Percentiles rank a stretch among this genome's conserved stretches.
phyloP scores from a whole-genome alignment of 2,797 vertebrate genomes.

The Emys orbicularis region DNA sequence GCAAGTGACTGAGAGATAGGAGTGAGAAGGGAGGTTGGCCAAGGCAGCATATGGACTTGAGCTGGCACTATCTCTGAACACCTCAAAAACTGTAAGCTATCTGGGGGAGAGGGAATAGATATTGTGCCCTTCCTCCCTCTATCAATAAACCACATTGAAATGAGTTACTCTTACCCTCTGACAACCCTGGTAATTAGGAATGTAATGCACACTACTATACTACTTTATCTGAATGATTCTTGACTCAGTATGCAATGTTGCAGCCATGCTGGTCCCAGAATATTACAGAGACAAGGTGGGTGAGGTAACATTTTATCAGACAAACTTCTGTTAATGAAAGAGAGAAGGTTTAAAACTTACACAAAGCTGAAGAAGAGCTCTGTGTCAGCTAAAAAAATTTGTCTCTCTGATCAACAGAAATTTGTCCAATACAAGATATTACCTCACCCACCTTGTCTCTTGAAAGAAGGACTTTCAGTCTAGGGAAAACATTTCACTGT shows the following conservation, averaged over 20 bases:
- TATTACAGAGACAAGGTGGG: background rate
- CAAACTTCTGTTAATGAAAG: background rate
- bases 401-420: background rate
- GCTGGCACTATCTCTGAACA: background rate
- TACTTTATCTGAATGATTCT: background rate
- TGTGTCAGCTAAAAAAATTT: background rate
- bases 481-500: background rate
- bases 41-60: background rate
- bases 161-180: no score
- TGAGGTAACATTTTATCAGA: background rate
- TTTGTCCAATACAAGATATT: background rate
- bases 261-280: background rate
- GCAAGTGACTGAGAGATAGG: no score
- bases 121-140: background rate
- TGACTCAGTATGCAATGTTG: background rate
- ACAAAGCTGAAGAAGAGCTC: background rate
- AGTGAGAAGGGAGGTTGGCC: background rate
- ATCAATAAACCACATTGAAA: background rate
- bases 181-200: no score
- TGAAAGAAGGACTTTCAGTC: background rate
- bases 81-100: background rate
- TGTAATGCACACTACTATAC: background rate
- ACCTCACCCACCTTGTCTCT: background rate
- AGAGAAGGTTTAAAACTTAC: background rate
- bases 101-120: background rate